Conservation (phyloP, 2,797 vertebrate species). For the Anguilla pacifica region DNA sequence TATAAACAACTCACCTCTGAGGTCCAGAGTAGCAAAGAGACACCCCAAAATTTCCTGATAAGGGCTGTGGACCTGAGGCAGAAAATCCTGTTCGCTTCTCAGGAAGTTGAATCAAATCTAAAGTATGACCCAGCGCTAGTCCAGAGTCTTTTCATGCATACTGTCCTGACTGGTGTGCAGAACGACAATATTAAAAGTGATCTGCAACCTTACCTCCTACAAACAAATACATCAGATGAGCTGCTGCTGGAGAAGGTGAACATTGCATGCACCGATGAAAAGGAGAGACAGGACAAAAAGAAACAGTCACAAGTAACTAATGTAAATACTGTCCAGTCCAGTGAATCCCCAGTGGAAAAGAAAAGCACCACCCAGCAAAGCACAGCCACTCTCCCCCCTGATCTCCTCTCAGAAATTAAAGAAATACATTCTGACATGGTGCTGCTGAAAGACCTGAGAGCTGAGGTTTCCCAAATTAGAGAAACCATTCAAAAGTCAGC, state of each 20-base stretch:
- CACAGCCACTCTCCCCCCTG: neutral
- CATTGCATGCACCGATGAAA: neutral
- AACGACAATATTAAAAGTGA: neutral
- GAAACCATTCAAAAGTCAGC: neutral
- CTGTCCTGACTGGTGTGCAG: neutral
- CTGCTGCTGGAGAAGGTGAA: neutral
- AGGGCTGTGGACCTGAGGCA: no score
- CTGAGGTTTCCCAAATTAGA: constrained; percentile 1
- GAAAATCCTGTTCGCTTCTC: no score
- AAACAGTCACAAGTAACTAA: neutral
- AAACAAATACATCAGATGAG: neutral
- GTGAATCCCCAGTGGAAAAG: neutral
- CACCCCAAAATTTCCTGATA: no score
- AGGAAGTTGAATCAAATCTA: no score
- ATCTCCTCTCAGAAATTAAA: neutral
- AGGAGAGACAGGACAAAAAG: neutral
- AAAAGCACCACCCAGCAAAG: neutral
- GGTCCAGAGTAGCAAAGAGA: no score
- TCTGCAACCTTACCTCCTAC: neutral
- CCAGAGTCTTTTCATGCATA: neutral
- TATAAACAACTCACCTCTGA: no score
- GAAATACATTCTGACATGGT: neutral
- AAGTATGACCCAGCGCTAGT: no score
- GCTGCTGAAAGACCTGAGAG: neutral
- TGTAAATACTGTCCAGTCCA: neutral